Evolutionary conservation across 2,797 vertebrate species (phyloP), one percentile per base, ranked within the genome.

Genomic region (Coccyzus lansbergi): DNA sequence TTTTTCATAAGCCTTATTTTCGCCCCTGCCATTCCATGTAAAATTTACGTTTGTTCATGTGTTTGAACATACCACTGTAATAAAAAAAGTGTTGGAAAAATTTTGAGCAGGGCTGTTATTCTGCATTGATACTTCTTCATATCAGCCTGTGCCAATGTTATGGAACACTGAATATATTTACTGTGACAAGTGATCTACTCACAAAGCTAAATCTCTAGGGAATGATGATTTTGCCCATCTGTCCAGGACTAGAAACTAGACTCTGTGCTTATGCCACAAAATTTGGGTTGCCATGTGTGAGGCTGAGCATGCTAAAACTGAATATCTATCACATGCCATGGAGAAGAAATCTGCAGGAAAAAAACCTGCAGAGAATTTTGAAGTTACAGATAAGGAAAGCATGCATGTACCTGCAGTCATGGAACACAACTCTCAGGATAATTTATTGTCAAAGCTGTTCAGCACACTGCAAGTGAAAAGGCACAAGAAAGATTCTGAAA

Each of bases 161-260:
- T 38, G 75, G 95, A 96, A 95, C 26, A 5, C 52, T 84, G 72
- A 68, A 94, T 95, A 75, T 92, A 95, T 96, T 94, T 96, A 83
- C 84, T 69, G 70, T 83, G 82, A 91, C 88, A 83, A 94, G 90
- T 70, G 86, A 96, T 94, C 93, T 96, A 96, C 67, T 88, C 94
- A 83, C 82, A 72, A 78, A 91, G 82, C 44, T 65, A 79, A 68
- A 89, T 79, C 91, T 95, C 94, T 78, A 63, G 77, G 83, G 86
- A 95, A 91, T 88, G 5, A 93, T 82, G 60, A 90, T 92, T 97
- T 88, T 88, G 79, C 87, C 92, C 93, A 92, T 97, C 94, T 96
- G 93, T 90, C 93, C 93, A 89, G 59, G 34, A 81, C 58, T 24
- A 80, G 51, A 72, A 85, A 90, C 75, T 83, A 92, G 81, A 94